phyloP scores from a whole-genome alignment of 2,888 invertebrate species.

The Pandemis cinnamomeana region DNA sequence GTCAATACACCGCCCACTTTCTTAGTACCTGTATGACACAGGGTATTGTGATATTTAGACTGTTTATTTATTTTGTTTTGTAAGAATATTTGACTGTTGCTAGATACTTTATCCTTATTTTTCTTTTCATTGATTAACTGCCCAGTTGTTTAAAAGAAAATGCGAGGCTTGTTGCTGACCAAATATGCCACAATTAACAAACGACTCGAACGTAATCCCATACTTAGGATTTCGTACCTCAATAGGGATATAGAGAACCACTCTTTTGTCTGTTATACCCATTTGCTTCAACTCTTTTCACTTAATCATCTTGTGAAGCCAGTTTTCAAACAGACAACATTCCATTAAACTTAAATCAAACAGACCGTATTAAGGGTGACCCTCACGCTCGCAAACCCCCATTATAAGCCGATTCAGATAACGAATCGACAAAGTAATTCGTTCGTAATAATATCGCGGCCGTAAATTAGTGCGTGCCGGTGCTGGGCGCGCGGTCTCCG shows the following conservation, averaged over 20 bases:
- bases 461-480: conserved; percentile 49
- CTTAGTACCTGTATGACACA: no score
- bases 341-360: conserved; percentile 13
- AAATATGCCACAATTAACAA: no score
- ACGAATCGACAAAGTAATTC: conserved; percentile 64
- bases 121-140: no score
- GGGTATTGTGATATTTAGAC: neutral
- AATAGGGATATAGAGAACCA: no score
- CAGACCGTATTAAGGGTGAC: conserved; percentile 27
- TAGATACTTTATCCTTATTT: no score
- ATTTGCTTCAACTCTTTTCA: neutral
- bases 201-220: no score
- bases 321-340: neutral
- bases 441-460: conserved; percentile 40
- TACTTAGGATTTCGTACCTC: no score
- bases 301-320: neutral
- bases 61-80: neutral
- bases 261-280: no score
- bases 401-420: conserved; percentile 50
- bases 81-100: no score
- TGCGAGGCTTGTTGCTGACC: no score
- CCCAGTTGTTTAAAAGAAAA: no score
- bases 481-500: conserved; percentile 44
- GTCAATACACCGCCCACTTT: neutral
- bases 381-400: conserved; percentile 35